Evolutionary conservation across 2,888 invertebrate genomes (phyloP).

Genomic region (Zaprionus lineosus): DNA sequence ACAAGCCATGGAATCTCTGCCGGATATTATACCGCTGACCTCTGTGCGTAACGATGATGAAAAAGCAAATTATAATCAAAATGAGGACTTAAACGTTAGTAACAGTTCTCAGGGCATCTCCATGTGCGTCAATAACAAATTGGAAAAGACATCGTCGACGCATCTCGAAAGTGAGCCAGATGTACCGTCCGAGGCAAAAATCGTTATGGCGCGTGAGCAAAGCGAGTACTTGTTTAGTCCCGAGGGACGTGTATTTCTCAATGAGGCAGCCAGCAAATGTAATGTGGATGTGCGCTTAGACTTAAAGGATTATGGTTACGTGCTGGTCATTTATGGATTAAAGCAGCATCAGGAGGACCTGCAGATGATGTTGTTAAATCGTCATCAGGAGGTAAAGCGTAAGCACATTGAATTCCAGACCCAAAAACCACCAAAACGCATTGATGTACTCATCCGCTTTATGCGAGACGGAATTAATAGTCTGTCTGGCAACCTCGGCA

Average conservation of each 20-base stretch:
- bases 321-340: slow-evolving; percentile 84
- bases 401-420: slow-evolving; percentile 60
- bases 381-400: slow-evolving; percentile 69
- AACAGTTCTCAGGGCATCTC: slow-evolving; percentile 65
- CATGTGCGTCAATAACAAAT: slow-evolving; percentile 56
- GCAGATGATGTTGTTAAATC: slow-evolving; percentile 83
- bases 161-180: slow-evolving; percentile 41
- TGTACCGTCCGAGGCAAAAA: slow-evolving; percentile 82
- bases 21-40: slow-evolving; percentile 77
- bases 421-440: slow-evolving; percentile 78
- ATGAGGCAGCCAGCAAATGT: slow-evolving; percentile 79
- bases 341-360: slow-evolving; percentile 84
- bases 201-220: slow-evolving; percentile 84
- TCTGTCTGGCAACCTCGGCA: slow-evolving; percentile 83
- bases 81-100: slow-evolving; percentile 15
- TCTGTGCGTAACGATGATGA: slow-evolving; percentile 13
- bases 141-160: slow-evolving; percentile 1
- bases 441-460: slow-evolving; percentile 78
- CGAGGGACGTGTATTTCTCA: slow-evolving; percentile 84
- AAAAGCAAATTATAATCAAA: slow-evolving; percentile 12
- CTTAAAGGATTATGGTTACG: slow-evolving; percentile 82
- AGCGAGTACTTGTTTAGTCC: slow-evolving; percentile 83
- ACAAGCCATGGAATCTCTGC: slow-evolving; percentile 69
- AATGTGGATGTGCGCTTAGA: slow-evolving; percentile 79
- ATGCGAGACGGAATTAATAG: slow-evolving; percentile 77